Conservation (phyloP, 2,113 vertebrate species). For the Suricata suricatta region DNA sequence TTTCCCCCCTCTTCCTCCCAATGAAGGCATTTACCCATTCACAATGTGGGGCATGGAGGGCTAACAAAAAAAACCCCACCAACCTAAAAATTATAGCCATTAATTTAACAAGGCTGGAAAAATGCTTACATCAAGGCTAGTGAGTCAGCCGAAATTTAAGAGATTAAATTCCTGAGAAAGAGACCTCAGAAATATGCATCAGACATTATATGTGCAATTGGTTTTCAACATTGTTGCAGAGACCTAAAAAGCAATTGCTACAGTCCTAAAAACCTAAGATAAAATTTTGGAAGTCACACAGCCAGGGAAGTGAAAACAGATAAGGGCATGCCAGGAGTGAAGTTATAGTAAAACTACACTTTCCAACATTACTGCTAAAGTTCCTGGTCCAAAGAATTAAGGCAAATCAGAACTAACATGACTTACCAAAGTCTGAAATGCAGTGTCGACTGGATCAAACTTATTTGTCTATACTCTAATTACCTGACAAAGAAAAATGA, state of each 20-base stretch:
- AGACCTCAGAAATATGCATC: neutral
- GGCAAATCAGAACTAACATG: neutral
- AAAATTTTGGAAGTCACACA: neutral
- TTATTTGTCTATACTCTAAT: neutral
- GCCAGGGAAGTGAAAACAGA: neutral
- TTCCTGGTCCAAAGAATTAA: neutral
- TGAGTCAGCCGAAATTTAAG: neutral
- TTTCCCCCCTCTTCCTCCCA: neutral
- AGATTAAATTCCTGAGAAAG: neutral
- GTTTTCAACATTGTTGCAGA: neutral
- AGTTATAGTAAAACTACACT: neutral
- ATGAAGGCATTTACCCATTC: neutral
- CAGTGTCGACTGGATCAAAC: neutral
- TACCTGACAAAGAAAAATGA: neutral
- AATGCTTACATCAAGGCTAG: neutral
- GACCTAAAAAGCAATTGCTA: neutral
- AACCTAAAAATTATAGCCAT: neutral
- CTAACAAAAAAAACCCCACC: neutral
- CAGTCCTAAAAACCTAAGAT: neutral
- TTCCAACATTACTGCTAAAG: neutral
- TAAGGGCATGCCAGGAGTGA: neutral
- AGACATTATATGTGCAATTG: neutral
- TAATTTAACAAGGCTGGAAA: neutral
- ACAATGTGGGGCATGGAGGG: neutral
- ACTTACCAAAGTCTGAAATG: neutral